Evolutionary conservation across 1,140 invertebrate species (phyloP).

Genomic region (Antheraea mylitta): DNA sequence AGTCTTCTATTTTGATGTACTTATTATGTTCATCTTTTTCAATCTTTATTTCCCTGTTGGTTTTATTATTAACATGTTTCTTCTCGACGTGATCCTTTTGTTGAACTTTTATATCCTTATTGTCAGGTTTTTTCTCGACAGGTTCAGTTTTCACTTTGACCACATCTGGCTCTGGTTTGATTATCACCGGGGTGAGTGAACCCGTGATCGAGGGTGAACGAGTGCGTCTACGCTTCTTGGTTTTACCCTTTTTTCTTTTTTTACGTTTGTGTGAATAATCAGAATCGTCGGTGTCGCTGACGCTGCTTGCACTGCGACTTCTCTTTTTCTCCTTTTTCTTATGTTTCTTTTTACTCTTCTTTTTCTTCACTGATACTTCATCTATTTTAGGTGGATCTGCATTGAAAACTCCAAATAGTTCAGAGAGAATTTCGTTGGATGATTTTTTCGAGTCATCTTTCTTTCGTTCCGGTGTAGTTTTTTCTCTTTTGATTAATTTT

Average conservation of each 20-base stretch:
- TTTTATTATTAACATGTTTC: constrained; percentile 19
- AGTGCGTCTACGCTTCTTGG: constrained; percentile 77
- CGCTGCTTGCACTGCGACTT: constrained; percentile 48
- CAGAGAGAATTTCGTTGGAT: constrained; percentile 88
- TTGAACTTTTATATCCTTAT: constrained; percentile 74
- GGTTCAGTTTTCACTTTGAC: constrained; percentile 54
- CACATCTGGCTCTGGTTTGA: constrained; percentile 71
- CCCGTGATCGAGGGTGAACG: constrained; percentile 63
- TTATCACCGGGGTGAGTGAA: constrained; percentile 36
- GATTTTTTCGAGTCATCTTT: constrained; percentile 80
- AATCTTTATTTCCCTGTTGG: constrained; percentile 54
- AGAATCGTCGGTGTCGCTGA: constrained; percentile 49
- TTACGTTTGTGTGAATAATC: constrained; percentile 61
- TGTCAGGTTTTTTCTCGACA: constrained; percentile 75
- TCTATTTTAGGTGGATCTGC: constrained; percentile 80
- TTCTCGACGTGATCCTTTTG: background rate
- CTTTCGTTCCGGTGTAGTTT: constrained; percentile 66
- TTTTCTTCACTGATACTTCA: constrained; percentile 51
- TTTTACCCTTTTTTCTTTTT: constrained; percentile 80
- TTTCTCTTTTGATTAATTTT: constrained; percentile 65
- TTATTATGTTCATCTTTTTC: constrained; percentile 33
- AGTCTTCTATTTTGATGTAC: constrained; percentile 30
- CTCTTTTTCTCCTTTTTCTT: constrained; percentile 71
- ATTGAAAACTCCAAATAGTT: constrained; percentile 87
- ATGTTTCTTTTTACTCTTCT: constrained; percentile 68